Evolutionary conservation across 2,113 vertebrate species (phyloP), one percentile per base, ranked within the genome.

Genomic region (Osmerus mordax): DNA sequence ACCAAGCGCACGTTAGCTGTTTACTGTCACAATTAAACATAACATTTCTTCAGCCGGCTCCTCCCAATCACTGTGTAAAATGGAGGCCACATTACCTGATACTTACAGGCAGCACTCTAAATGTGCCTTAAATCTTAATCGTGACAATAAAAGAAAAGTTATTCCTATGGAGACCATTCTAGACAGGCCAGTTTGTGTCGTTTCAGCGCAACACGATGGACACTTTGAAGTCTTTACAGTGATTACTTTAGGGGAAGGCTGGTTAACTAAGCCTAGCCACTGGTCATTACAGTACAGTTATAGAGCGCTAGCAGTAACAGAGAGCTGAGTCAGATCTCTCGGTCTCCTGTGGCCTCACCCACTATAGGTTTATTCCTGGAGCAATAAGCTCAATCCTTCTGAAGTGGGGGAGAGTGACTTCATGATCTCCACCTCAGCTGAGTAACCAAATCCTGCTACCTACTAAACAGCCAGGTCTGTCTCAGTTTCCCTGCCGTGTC

Each of bases 11-110:
- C 71, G 66, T 64, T 65, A 74, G 60, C 8, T 1, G 70, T 83
- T 84, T 70, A 83, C 75, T 75, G 84, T 82, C 75, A 82, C 72
- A 86, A 84, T 83, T 75, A 79, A 69, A 65, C 80, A 65, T 61
- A 41, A 19, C 74, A 77, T 78, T 72, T 78, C 64, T 69, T 36
- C 47, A 56, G 41, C 25, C 72, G 32, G 62, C 66, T 70, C 69
- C 77, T 73, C 71, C 67, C 67, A 25, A 67, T n/a, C 53, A 28
- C 18, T 8, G 47, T 63, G 62, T 36, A 67, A 58, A 69, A 77
- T 32, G 21, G 15, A 59, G 62, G 28, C 41, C 32, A 36, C 32
- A 36, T 36, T 36, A 36, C 7, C 32, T 36, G 32, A 36, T 36
- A 36, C 7, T 6, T 6, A 36, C 32, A 36, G 3, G 7, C 32